Conservation (phyloP, 1,140 invertebrate species). For the Aradophagus sp. region DNA sequence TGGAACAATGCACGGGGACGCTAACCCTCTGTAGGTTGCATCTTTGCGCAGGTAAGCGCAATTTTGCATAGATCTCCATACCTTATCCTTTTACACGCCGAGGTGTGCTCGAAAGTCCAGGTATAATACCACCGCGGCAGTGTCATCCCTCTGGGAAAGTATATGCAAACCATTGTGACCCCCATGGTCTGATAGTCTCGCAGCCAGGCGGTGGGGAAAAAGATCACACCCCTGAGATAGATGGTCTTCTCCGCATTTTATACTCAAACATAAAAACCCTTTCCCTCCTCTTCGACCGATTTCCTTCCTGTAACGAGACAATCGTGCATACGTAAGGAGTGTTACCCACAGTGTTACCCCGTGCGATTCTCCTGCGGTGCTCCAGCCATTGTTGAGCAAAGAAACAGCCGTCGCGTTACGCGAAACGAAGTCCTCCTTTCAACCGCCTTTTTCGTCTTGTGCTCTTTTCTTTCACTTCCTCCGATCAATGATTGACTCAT, state of each 20-base stretch:
- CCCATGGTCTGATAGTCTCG: conserved; percentile 59
- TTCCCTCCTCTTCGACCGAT: conserved; percentile 33
- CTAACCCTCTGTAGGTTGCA: conserved; percentile 62
- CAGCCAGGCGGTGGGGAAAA: conserved; percentile 42
- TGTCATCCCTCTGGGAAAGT: conserved; percentile 75
- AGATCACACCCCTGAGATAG: conserved; percentile 69
- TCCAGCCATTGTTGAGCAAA: conserved; percentile 52
- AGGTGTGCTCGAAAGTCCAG: conserved; percentile 64
- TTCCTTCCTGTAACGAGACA: conserved; percentile 55
- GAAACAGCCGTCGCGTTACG: conserved; percentile 45
- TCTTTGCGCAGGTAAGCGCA: conserved; percentile 68
- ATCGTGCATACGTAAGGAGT: conserved; percentile 59
- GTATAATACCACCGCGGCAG: conserved; percentile 61
- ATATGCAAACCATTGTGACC: conserved; percentile 74
- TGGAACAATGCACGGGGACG: conserved; percentile 68
- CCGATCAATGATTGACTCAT: not conserved
- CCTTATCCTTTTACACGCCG: conserved; percentile 62
- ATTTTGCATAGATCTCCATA: conserved; percentile 75
- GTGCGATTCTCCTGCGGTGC: conserved; percentile 47
- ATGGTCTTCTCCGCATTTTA: conserved; percentile 54
- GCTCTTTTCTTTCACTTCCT: not conserved
- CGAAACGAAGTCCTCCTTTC: conserved; percentile 47
- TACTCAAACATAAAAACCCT: conserved; percentile 26
- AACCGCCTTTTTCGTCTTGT: conserved; percentile 26
- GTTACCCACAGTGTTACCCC: conserved; percentile 27